Evolutionary conservation across 2,888 invertebrate species (phyloP).

Genomic region (Deladenus siricidicola): DNA sequence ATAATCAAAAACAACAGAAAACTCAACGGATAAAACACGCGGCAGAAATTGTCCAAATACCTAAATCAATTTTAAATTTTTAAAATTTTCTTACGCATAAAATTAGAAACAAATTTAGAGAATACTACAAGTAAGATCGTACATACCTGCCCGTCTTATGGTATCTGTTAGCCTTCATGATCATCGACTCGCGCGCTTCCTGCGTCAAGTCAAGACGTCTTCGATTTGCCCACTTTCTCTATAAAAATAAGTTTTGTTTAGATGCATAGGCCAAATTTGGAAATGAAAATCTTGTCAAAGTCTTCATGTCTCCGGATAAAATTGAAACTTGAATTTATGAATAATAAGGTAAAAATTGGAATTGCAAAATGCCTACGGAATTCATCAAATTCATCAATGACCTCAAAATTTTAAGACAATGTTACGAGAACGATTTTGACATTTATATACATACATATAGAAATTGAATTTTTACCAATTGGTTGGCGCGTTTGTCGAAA

Average conservation of each 20-base stretch:
- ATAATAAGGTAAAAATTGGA: too few relatives aligned
- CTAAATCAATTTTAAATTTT: slow-evolving; percentile 21
- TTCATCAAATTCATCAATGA: too few relatives aligned
- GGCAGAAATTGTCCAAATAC: slow-evolving; percentile 44
- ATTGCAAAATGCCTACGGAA: too few relatives aligned
- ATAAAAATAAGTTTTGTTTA: slow-evolving; percentile 18
- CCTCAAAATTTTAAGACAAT: too few relatives aligned
- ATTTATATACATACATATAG: too few relatives aligned
- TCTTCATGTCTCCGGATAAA: too few relatives aligned
- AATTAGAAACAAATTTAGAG: neutral
- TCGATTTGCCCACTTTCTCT: slow-evolving; percentile 47
- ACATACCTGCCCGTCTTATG: slow-evolving; percentile 46
- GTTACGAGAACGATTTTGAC: too few relatives aligned
- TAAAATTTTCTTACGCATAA: neutral
- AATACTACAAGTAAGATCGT: neutral
- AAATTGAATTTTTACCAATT: slow-evolving; percentile 40
- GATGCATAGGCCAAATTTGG: too few relatives aligned
- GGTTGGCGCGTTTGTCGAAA: slow-evolving; percentile 51
- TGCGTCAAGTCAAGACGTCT: slow-evolving; percentile 48
- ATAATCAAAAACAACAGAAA: slow-evolving; percentile 51
- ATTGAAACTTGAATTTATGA: too few relatives aligned
- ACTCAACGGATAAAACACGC: slow-evolving; percentile 49
- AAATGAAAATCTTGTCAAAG: too few relatives aligned
- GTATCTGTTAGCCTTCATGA: slow-evolving; percentile 44
- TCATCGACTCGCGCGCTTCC: slow-evolving; percentile 42